Evolutionary conservation across 2,797 vertebrate genomes (phyloP).

Genomic region (Mus spretus): DNA sequence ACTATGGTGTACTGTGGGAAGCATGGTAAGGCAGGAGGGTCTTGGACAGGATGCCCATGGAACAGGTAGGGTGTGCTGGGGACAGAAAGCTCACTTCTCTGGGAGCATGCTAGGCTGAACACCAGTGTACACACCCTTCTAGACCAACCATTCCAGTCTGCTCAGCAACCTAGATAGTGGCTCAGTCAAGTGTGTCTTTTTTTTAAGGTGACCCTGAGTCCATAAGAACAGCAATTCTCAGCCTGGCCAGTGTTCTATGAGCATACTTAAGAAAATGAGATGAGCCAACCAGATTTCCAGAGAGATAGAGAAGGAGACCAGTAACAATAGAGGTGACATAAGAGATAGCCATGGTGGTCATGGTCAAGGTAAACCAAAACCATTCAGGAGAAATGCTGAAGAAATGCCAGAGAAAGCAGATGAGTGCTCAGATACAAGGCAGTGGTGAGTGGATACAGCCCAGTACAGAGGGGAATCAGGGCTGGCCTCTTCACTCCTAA

Average conservation of each 20-base stretch:
- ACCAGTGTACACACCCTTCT: background rate
- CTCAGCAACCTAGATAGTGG: background rate
- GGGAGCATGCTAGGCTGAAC: background rate
- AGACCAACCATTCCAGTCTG: background rate
- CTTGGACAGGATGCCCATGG: background rate
- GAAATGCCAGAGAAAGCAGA: background rate
- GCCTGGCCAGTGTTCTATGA: background rate
- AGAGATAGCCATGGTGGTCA: background rate
- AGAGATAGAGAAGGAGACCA: background rate
- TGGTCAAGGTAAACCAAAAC: background rate
- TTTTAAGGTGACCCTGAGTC: background rate
- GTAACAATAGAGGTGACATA: background rate
- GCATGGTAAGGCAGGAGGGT: background rate
- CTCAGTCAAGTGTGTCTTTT: background rate
- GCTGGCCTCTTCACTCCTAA: background rate
- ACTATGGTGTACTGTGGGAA: background rate
- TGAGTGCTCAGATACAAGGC: no score
- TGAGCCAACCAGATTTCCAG: background rate
- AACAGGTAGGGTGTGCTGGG: background rate
- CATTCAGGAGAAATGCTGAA: background rate
- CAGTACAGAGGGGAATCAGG: background rate
- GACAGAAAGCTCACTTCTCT: background rate
- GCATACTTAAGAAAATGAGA: background rate
- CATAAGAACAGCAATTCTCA: background rate
- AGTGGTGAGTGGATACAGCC: background rate